A percentile compares a stretch with the other conserved stretches of the same genome.
Conservation (phyloP, 2,113 vertebrate genomes). For the Myxocyprinus asiaticus region DNA sequence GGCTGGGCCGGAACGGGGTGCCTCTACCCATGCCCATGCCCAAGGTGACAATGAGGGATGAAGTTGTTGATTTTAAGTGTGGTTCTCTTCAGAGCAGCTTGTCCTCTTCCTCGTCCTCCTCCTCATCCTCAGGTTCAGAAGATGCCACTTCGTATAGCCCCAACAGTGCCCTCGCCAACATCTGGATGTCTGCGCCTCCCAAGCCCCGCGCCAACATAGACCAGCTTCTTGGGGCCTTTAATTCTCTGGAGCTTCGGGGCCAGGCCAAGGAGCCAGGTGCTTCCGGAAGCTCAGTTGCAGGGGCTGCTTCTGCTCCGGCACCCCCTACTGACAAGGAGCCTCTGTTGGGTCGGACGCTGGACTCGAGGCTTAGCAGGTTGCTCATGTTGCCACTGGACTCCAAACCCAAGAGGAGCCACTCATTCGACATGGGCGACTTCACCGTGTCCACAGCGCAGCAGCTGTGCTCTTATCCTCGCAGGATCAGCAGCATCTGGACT, state of each 20-base stretch:
- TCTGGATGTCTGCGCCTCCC: constrained; percentile 79
- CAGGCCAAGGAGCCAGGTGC: constrained; percentile 73
- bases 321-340: constrained; percentile 91
- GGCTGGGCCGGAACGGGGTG: constrained; percentile 78
- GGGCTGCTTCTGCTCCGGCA: constrained; percentile 13
- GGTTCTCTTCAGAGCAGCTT: constrained; percentile 86
- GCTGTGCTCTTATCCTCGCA: constrained; percentile 83
- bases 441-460: constrained; percentile 61
- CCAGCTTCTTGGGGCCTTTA: constrained; percentile 92
- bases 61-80: constrained; percentile 88
- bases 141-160: constrained; percentile 80
- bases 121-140: constrained; percentile 70
- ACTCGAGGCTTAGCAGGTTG: constrained; percentile 83
- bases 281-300: constrained; percentile 63
- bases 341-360: constrained; percentile 83
- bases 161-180: constrained; percentile 81
- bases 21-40: constrained; percentile 71
- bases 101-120: constrained; percentile 77
- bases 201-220: constrained; percentile 88
- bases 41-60: constrained; percentile 82
- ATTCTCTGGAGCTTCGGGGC: constrained; percentile 89
- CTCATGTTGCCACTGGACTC: constrained; percentile 88
- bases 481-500: constrained; percentile 96
- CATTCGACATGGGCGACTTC: constrained; percentile 96
- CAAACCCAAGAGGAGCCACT: constrained; percentile 94